phyloP scores from a whole-genome alignment of 2,797 vertebrate genomes.

The Brachyrhaphis roseni region DNA sequence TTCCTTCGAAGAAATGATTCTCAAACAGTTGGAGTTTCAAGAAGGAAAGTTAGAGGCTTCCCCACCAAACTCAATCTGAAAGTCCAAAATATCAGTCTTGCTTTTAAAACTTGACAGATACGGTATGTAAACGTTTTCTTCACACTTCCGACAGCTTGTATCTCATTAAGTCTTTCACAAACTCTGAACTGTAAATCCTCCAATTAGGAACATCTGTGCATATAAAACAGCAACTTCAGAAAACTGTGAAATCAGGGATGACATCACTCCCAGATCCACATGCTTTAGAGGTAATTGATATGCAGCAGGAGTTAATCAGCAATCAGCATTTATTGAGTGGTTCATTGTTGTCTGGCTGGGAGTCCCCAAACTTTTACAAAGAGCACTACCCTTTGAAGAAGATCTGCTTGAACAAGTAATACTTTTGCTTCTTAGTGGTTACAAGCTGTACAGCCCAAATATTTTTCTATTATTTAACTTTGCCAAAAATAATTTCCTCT shows the following conservation, averaged over 20 bases:
- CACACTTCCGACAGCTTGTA: too few species aligned
- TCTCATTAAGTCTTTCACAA: not conserved
- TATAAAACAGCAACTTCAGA: not conserved
- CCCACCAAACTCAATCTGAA: not conserved
- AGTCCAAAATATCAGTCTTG: not conserved
- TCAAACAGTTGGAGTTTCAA: not conserved
- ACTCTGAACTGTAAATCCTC: not conserved
- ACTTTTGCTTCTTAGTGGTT: not conserved
- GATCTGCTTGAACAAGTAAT: not conserved
- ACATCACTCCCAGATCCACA: not conserved
- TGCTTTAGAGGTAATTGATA: not conserved
- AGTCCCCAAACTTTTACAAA: not conserved
- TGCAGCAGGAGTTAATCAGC: not conserved
- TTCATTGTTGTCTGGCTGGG: not conserved
- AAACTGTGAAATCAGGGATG: not conserved
- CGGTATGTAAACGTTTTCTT: not conserved
- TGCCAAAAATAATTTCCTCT: not conserved
- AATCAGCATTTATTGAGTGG: not conserved
- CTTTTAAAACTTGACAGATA: not conserved
- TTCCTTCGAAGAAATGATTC: not conserved
- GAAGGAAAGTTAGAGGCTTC: not conserved
- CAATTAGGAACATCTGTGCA: not conserved
- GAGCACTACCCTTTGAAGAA: not conserved
- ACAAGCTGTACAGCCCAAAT: not conserved
- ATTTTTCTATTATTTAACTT: not conserved